These are phyloP conservation scores for Gasterosteus nipponicus DNA, from an alignment of 2,113 vertebrate species.

Conservation along the genomic window DNA sequence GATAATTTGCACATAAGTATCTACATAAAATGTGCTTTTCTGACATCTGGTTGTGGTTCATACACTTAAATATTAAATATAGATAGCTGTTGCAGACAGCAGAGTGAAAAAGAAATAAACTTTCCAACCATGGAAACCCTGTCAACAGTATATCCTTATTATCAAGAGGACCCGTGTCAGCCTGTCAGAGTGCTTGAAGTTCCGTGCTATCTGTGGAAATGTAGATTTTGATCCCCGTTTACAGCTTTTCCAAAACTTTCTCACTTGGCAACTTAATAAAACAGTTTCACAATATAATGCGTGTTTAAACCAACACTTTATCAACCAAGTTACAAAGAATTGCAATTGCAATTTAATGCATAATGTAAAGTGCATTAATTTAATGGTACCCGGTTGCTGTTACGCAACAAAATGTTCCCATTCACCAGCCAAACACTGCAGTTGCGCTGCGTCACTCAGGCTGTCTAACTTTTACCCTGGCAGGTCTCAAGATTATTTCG, in stretches of 20 bases:
- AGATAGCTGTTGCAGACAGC: constrained; percentile 64
- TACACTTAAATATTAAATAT: constrained; percentile 60
- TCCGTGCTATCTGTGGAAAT: constrained; percentile 56
- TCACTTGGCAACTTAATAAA: constrained; percentile 17
- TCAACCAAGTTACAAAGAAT: constrained; percentile 1
- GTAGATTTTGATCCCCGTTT: constrained; percentile 53
- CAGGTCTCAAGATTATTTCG: constrained; percentile 42
- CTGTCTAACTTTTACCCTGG: constrained; percentile 35
- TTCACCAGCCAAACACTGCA: constrained; percentile 30
- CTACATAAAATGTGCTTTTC: not conserved
- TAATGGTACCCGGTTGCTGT: constrained; percentile 6
- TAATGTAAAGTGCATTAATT: constrained; percentile 26
- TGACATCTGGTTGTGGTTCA: not conserved
- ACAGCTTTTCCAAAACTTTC: constrained; percentile 28
- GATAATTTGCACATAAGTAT: not conserved
- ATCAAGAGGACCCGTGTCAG: constrained; percentile 69
- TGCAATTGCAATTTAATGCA: not conserved
- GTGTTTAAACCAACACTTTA: constrained; percentile 16
- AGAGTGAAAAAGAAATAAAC: constrained; percentile 59
- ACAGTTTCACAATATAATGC: constrained; percentile 2
- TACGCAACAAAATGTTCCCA: constrained; percentile 13
- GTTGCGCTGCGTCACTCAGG: constrained; percentile 25
- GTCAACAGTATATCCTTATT: constrained; percentile 63
- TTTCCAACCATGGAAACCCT: constrained; percentile 63
- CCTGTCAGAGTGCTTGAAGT: constrained; percentile 57